Base-by-base conservation (phyloP, 2,888 invertebrate species). In the Tortrix viridana region DNA sequence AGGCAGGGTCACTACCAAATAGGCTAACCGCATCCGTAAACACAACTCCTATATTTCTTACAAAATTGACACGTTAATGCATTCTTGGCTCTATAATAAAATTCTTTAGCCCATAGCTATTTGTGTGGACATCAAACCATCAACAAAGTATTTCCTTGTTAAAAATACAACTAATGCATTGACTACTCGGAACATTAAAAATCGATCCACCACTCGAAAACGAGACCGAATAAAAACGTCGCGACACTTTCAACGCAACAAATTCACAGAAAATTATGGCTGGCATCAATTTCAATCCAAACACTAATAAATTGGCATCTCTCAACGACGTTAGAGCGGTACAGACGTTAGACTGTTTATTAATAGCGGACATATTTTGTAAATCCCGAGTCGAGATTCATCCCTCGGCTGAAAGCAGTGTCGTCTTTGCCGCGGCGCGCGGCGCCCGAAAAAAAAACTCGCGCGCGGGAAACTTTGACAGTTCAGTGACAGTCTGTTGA, bases 241-340 rank as follows among this genome's bases (percentile, higher is more conserved):
- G 54, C 67, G 68, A 69, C 75, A 83, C 87, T 90, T 88, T 90
- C 91, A 87, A 71, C 88, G 86, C 76, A 77, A 86, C 89, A 88
- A 89, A 92, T 88, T 88, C 85, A 80, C 77, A 80, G 82, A 82
- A 85, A 92, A 88, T 88, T 91, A 92, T 90, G 76, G 83, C 80
- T 79, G 74, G 88, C 90, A 90, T 92, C 91, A 88, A 89, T 92
- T 91, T 89, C 87, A 88, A 91, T 91, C 82, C 81, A 92, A 91
- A 91, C 89, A 89, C 79, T 86, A 89, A 91, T 92, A 92, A 92
- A 91, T 92, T 90, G 89, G 88, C 87, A 81, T 89, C 89, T 88
- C 87, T 88, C 89, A 84, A 77, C 88, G 82, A 71, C 71, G 67
- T 73, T 74, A 76, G 77, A 70, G 69, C 72, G 75, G 70, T 69